Evolutionary conservation across 30 jellyfish, hydroid and myxozoan species (phyloP).

Genomic region (Catostylus mosaicus): DNA sequence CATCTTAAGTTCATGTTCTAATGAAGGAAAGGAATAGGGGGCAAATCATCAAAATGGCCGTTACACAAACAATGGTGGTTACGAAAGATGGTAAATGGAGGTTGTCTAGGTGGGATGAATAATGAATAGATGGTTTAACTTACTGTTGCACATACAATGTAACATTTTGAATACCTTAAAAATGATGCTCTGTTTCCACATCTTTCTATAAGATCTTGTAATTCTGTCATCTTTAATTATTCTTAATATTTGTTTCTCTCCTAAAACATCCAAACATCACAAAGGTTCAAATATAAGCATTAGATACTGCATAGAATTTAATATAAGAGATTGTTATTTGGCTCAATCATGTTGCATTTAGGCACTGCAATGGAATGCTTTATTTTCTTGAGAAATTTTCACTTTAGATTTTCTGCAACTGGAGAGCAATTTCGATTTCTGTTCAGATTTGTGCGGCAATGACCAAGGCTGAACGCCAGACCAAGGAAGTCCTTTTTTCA

Average conservation of each 20-base stretch:
- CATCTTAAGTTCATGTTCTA: neutral
- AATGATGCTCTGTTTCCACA: constrained; percentile 90
- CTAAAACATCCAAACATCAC: neutral
- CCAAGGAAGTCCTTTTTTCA: too few species aligned
- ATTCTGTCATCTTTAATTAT: constrained; percentile 29
- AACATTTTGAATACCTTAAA: constrained; percentile 48
- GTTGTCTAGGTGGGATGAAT: neutral
- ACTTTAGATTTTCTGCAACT: too few species aligned
- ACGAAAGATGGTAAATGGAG: neutral
- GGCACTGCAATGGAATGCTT: neutral
- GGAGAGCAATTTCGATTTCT: too few species aligned
- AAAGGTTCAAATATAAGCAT: neutral
- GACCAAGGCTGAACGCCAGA: too few species aligned
- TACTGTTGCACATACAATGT: too few species aligned
- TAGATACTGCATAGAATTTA: neutral
- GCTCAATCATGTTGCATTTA: neutral
- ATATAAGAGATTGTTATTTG: too few species aligned
- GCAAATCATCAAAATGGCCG: neutral
- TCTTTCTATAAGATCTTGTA: constrained; percentile 68
- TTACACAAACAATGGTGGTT: neutral
- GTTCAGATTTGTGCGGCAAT: too few species aligned
- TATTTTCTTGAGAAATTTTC: too few species aligned
- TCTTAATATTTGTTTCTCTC: neutral
- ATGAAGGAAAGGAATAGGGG: too few species aligned
- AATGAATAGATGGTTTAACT: too few species aligned